A percentile compares a stretch with the other conserved stretches of the same genome.
Evolutionary conservation across 2,113 vertebrate genomes (phyloP).

Genomic region (Sigmodon hispidus): DNA sequence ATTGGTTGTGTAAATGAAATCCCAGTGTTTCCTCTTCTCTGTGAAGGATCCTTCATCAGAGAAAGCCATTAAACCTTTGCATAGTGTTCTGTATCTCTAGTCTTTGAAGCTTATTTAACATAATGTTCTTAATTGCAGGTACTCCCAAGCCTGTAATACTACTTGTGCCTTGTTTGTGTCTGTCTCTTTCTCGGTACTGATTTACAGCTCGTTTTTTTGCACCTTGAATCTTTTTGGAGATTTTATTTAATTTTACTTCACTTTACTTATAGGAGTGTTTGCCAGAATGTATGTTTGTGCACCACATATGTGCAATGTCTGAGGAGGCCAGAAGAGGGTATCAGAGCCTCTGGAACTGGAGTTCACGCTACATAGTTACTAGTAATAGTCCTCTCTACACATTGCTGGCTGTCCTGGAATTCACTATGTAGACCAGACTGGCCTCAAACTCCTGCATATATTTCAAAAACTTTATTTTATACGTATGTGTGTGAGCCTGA

Average conservation of each 20-base stretch:
- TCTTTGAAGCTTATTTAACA: conserved; percentile 37
- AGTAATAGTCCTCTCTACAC: too few relatives aligned
- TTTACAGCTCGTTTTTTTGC: conserved; percentile 59
- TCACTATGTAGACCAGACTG: not conserved
- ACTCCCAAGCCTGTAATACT: not conserved
- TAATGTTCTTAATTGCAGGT: not conserved
- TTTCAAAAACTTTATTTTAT: not conserved
- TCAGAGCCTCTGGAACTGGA: not conserved
- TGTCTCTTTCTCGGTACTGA: conserved; percentile 38
- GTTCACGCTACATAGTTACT: too few relatives aligned
- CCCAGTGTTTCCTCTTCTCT: conserved; percentile 54
- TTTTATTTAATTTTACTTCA: not conserved
- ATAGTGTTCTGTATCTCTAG: conserved; percentile 38
- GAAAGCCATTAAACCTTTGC: conserved; percentile 50
- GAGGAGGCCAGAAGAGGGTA: not conserved
- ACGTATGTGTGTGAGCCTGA: not conserved
- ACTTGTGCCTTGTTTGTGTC: conserved; percentile 30
- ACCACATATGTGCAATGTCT: not conserved
- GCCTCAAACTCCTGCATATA: not conserved
- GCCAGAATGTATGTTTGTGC: not conserved
- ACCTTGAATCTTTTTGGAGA: not conserved
- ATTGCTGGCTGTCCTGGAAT: not conserved
- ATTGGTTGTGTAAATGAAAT: conserved; percentile 31
- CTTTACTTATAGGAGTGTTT: not conserved
- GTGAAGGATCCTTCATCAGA: not conserved